Percentiles rank a stretch among this genome's conserved stretches.
Conservation (phyloP, 2,113 vertebrate species). For the Albula glossodonta region DNA sequence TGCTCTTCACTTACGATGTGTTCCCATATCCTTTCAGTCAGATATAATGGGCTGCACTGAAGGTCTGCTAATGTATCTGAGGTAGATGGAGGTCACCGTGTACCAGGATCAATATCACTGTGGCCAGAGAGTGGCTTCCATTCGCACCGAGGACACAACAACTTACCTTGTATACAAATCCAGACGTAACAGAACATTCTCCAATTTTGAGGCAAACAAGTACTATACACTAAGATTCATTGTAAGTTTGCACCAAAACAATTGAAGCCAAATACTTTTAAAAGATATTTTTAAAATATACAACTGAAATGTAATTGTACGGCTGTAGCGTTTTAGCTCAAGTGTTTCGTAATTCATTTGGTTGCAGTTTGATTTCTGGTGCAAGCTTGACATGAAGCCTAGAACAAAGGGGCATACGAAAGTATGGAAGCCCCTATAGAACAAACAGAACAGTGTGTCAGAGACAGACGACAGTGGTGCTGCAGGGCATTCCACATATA, state of each 20-base stretch:
- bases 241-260: not conserved
- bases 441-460: not conserved
- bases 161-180: not conserved
- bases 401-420: not conserved
- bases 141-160: not conserved
- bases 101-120: constrained; percentile 4
- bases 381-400: constrained; percentile 5
- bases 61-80: not conserved
- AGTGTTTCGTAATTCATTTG: not conserved
- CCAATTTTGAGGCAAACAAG: not conserved
- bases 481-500: not conserved
- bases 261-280: not conserved
- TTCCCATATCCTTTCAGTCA: not conserved
- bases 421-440: not conserved
- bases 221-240: not conserved
- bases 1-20: not conserved
- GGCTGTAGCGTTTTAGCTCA: not conserved
- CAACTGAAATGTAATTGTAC: no score
- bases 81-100: constrained; percentile 7
- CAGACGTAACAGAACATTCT: not conserved
- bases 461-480: not conserved
- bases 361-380: not conserved
- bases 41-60: not conserved
- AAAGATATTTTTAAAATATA: no score
- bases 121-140: not conserved